phyloP scores from a whole-genome alignment of 2,113 vertebrate genomes.

The Pterophyllum scalare region DNA sequence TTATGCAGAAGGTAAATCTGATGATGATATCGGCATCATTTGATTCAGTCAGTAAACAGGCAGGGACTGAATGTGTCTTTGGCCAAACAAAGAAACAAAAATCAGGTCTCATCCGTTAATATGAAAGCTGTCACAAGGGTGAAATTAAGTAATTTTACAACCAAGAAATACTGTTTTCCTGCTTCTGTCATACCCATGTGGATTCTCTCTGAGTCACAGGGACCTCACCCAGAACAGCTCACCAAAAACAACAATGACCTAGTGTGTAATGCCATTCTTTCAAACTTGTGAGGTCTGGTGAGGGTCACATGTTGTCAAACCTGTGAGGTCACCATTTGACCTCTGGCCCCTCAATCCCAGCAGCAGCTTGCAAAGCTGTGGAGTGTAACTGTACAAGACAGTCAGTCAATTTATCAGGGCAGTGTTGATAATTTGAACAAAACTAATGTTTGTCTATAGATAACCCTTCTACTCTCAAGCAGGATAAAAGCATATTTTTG shows the following conservation, averaged over 20 bases:
- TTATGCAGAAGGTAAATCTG: constrained; percentile 9
- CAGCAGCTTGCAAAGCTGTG: constrained; percentile 24
- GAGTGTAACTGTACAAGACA: background rate
- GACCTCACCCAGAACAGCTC: constrained; percentile 68
- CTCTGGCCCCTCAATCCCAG: constrained; percentile 23
- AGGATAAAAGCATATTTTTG: constrained; percentile 3
- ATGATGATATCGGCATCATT: constrained; percentile 19
- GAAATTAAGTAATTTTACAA: constrained; percentile 30
- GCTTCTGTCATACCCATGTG: constrained; percentile 32
- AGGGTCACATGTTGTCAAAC: constrained; percentile 61
- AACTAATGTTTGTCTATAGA: background rate
- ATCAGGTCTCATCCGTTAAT: constrained; percentile 5
- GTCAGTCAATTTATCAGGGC: background rate
- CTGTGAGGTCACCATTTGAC: constrained; percentile 55
- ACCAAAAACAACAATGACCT: constrained; percentile 68
- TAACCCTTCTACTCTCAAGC: background rate
- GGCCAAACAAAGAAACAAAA: background rate
- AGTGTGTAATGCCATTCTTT: constrained; percentile 64
- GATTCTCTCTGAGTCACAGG: constrained; percentile 63
- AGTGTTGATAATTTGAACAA: background rate
- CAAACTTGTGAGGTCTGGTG: constrained; percentile 36
- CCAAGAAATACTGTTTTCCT: constrained; percentile 23
- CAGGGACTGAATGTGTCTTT: background rate
- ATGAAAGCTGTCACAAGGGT: constrained; percentile 4
- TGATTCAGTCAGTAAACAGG: constrained; percentile 19